Conservation (phyloP, 1,140 invertebrate species). For the Hetaerina americana region DNA sequence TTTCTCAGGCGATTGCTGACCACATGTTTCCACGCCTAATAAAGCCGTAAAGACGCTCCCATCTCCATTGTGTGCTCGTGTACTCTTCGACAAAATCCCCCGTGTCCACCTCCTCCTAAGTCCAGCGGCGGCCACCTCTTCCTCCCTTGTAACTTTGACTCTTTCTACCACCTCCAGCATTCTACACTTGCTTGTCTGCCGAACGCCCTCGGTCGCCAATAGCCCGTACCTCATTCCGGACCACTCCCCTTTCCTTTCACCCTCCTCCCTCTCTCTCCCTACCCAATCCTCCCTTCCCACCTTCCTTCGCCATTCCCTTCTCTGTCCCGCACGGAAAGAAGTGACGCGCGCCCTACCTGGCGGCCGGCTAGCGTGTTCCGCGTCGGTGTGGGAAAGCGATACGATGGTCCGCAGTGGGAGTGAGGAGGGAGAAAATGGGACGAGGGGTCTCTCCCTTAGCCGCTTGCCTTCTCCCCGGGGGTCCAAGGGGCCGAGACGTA, state of each 20-base stretch:
- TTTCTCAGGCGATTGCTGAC: no score
- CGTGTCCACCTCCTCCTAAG: background rate
- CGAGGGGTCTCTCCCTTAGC: no score
- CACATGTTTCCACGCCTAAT: no score
- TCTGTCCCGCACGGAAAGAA: no score
- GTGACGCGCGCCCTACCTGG: background rate
- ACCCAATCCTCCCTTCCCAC: background rate
- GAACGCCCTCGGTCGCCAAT: background rate
- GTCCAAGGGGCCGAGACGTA: background rate
- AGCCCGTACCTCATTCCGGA: background rate
- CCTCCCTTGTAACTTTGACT: no score
- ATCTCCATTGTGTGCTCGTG: no score
- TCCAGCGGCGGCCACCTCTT: no score
- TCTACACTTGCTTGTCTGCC: background rate
- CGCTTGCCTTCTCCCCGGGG: background rate
- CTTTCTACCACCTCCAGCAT: background rate
- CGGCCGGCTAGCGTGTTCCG: background rate
- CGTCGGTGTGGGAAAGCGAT: background rate
- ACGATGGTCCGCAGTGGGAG: background rate
- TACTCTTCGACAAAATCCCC: background rate
- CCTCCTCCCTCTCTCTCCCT: background rate
- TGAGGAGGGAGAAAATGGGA: no score
- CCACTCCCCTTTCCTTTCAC: background rate
- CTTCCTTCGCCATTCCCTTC: background rate
- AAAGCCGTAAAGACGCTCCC: no score